Base-by-base conservation (phyloP, 2,113 vertebrate genomes). In the Sigmodon hispidus region DNA sequence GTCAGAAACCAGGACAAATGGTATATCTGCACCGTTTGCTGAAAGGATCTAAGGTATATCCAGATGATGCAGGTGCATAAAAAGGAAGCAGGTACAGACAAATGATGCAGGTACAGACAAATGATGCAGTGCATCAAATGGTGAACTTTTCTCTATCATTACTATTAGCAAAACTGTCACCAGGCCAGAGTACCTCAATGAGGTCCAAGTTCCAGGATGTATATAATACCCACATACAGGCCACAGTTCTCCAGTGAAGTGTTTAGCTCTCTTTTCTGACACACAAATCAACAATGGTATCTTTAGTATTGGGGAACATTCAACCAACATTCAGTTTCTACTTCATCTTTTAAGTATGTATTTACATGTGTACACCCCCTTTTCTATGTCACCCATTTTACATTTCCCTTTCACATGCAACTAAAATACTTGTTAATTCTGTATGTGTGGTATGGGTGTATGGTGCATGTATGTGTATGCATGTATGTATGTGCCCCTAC, bases 401-500 rank as follows among this genome's bases (percentile, higher is more conserved):
- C 75, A 94, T 31, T 26, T 73, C 40, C 69, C 8, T n/a, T 93
- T 88, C 67, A 48, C 17, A 7, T 52, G 69, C 94, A 55, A 80
- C 69, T 93, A 84, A 90, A 96, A 91, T 45, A 22, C 86, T 59
- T 26, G n/a, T 61, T n/a, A n/a, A 1, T 69, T 48, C 55, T 61
- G 76, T 22, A 19, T 13, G 55, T 43, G 59, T 85, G 16, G 40
- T 45, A 34, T 21, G 16, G 22, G 40, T 34, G 3, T n/a, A 1
- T 87, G 50, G 57, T 72, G 70, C 8, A 0, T 40, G 43, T 3
- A 2, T 31, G 8, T 29, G 26, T 65, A 26, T 65, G 2, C 31
- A 13, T 31, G 31, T 45, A 11, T 76, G 73, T 31, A 1, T 29
- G 29, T 19, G 43, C 5, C 3, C 73, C 24, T 8, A 5, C 11